Evolutionary conservation across 2,797 vertebrate genomes (phyloP), one percentile per base, ranked within the genome.

Genomic region (Catharus ustulatus): DNA sequence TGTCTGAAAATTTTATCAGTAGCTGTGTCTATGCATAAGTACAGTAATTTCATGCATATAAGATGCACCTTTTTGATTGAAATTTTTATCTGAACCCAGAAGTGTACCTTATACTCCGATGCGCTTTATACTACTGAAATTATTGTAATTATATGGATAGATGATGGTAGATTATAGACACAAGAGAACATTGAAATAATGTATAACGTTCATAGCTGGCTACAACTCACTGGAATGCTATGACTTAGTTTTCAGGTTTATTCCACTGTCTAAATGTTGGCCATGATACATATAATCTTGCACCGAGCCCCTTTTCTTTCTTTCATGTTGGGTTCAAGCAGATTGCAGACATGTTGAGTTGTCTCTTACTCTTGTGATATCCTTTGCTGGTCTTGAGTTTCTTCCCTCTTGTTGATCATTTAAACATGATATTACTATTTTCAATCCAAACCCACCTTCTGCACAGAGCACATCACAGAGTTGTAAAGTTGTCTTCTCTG

Each of bases 391-490:
- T 45, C 6, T 34, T 75, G n/a, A 36, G 32, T 72, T 52, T 83
- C 6, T 84, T 80, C 13, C 16, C 43, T 68, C 22, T 58, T 63
- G 4, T 26, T 45, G n/a, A 51, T 40, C 24, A 21, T 80, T 85
- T 61, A 57, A 54, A 36, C 1, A 5, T 5, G 1, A 14, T 8
- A 57, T 2, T 29, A 14, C 15, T 76, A 8, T 77, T 69, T 82
- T 69, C 26, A 73, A 38, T 40, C 10, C 45, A 86, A 86, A 63
- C 6, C 5, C 10, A 13, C 23, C 78, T 82, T 69, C 49, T 26
- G 15, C 23, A 23, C 7, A 62, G 29, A 17, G 4, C 19, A 7
- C 2, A 4, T 66, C 22, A 34, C 0, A 0, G 26, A 14, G 46
- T 10, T 66, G 78, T 58, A 4, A 24, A 61, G 12, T 16, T 5